A percentile compares a stretch with the other conserved stretches of the same genome.
These are phyloP conservation scores for Esox lucius DNA, from an alignment of 2,797 vertebrate species.

Conservation along the genomic window DNA sequence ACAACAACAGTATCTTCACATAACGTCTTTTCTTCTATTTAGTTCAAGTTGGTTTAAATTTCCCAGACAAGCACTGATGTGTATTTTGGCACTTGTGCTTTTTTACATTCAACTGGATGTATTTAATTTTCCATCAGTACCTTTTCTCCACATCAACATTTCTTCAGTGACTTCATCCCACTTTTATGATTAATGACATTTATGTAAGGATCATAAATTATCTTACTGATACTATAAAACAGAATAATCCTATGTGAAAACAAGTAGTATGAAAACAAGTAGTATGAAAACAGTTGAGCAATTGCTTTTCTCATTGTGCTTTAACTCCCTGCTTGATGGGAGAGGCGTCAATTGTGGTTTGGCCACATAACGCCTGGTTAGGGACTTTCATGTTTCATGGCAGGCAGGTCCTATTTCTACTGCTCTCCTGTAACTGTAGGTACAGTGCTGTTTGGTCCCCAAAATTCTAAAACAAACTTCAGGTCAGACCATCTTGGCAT, in stretches of 20 bases:
- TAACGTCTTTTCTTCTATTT: constrained; percentile 10
- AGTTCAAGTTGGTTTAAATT: constrained; percentile 30
- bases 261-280: not conserved
- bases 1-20: not conserved
- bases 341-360: not conserved
- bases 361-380: not conserved
- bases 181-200: not conserved
- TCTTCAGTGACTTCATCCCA: not conserved
- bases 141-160: not conserved
- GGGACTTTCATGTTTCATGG: not conserved
- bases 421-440: not conserved
- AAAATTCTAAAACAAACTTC: constrained; percentile 63
- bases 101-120: constrained; percentile 9
- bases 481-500: not conserved
- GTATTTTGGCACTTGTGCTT: constrained; percentile 10
- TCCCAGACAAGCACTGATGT: constrained; percentile 19
- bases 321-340: not conserved
- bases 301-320: not conserved
- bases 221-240: not conserved
- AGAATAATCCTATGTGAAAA: not conserved
- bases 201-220: not conserved
- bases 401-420: not conserved
- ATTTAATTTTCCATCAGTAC: not conserved
- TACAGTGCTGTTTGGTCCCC: constrained; percentile 11
- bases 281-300: not conserved